Evolutionary conservation across 2,113 vertebrate genomes (phyloP).

Genomic region (Halichoeres trimaculatus): DNA sequence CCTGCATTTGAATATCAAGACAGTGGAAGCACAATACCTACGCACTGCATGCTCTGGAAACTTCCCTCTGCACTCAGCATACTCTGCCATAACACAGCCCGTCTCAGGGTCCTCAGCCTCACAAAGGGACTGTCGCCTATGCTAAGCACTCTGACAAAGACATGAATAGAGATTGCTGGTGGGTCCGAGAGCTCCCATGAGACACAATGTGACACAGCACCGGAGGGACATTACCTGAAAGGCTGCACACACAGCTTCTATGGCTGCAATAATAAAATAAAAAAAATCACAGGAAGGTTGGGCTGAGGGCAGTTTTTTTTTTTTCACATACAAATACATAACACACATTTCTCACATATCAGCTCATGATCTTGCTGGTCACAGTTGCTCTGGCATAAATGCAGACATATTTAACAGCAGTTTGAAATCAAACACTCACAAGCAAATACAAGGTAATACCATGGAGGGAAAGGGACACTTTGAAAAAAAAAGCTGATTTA

Average conservation of each 20-base stretch:
- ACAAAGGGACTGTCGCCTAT: constrained; percentile 44
- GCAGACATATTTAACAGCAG: constrained; percentile 1
- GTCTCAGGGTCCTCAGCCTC: constrained; percentile 21
- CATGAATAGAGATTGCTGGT: constrained; percentile 37
- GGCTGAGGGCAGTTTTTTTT: constrained; percentile 25
- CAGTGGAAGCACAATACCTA: constrained; percentile 40
- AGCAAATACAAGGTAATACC: too few relatives aligned
- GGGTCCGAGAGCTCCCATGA: constrained; percentile 42
- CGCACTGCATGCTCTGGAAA: constrained; percentile 16
- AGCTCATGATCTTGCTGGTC: constrained; percentile 21
- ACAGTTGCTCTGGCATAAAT: constrained; percentile 11
- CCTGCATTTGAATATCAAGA: constrained; percentile 72
- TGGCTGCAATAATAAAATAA: constrained; percentile 3
- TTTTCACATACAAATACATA: constrained; percentile 10
- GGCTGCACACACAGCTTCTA: constrained; percentile 41
- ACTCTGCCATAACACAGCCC: constrained; percentile 35
- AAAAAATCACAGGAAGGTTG: background rate
- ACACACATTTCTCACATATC: constrained; percentile 7
- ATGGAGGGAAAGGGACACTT: too few relatives aligned
- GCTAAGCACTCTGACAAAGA: constrained; percentile 54
- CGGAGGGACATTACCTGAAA: constrained; percentile 45
- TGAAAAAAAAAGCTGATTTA: too few relatives aligned
- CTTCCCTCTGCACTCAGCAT: constrained; percentile 1
- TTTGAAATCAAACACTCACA: background rate
- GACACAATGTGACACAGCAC: constrained; percentile 17